phyloP scores from a whole-genome alignment of 2,113 vertebrate genomes.

The Grallaria varia region DNA sequence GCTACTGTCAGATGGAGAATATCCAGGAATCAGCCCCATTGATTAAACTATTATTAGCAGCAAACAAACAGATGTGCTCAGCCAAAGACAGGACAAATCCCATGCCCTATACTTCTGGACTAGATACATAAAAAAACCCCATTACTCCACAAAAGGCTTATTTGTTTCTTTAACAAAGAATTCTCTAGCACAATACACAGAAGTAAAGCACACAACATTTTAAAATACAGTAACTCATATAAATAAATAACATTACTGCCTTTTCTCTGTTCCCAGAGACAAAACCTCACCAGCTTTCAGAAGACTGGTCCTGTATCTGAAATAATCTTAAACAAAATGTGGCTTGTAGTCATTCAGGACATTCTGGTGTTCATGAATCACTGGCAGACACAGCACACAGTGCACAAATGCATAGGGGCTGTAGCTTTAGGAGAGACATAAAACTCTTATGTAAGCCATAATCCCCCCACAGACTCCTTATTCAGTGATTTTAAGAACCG shows the following conservation, averaged over 20 bases:
- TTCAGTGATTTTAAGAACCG: constrained; percentile 22
- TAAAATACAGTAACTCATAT: background rate
- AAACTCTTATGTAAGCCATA: constrained; percentile 53
- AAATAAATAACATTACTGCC: background rate
- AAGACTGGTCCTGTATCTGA: background rate
- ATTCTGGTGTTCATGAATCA: background rate
- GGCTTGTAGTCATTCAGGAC: background rate
- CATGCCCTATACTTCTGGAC: background rate
- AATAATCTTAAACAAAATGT: background rate
- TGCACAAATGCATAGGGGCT: background rate
- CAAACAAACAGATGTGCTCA: background rate
- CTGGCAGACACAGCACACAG: background rate
- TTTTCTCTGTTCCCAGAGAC: background rate
- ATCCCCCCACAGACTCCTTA: constrained; percentile 52
- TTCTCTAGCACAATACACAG: background rate
- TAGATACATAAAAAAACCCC: background rate
- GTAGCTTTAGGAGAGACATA: constrained; percentile 35
- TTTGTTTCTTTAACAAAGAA: background rate
- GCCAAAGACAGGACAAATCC: constrained; percentile 2
- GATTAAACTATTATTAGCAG: constrained; percentile 54
- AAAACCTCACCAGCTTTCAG: background rate
- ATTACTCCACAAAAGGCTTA: background rate
- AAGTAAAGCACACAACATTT: background rate
- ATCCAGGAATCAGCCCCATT: background rate
- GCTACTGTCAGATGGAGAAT: background rate